These are phyloP conservation scores for Etheostoma cragini DNA, from an alignment of 2,113 vertebrate species.

Conservation along the genomic window DNA sequence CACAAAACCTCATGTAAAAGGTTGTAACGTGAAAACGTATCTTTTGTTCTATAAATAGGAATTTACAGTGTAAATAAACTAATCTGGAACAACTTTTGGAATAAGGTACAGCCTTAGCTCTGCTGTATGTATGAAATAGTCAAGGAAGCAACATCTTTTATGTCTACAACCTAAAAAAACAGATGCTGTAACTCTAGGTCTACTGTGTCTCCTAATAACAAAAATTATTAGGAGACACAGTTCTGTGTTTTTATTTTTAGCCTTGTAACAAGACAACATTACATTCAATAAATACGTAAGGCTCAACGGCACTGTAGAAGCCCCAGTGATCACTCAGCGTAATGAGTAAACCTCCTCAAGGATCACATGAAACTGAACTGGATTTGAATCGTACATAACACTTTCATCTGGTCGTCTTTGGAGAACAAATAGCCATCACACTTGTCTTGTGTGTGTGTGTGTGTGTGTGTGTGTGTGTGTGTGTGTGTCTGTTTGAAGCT, in stretches of 20 bases:
- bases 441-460: not conserved
- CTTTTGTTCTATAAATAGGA: no score
- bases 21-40: no score
- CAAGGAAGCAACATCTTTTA: not conserved
- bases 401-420: conserved; percentile 56
- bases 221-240: not conserved
- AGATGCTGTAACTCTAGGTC: conserved; percentile 1
- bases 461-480: no score
- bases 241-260: conserved; percentile 26
- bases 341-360: conserved; percentile 7
- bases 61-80: no score
- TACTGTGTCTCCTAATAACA: not conserved
- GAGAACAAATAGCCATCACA: conserved; percentile 28
- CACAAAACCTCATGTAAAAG: not conserved
- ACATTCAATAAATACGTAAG: conserved; percentile 2
- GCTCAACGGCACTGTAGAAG: not conserved
- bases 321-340: not conserved
- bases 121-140: not conserved
- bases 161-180: conserved; percentile 5
- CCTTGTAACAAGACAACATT: not conserved
- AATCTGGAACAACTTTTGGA: not conserved
- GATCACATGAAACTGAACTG: conserved; percentile 36
- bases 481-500: not conserved
- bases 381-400: conserved; percentile 17
- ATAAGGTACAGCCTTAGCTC: not conserved